Evolutionary conservation across 2,888 invertebrate species (phyloP).

Genomic region (Rotaria macrura): DNA sequence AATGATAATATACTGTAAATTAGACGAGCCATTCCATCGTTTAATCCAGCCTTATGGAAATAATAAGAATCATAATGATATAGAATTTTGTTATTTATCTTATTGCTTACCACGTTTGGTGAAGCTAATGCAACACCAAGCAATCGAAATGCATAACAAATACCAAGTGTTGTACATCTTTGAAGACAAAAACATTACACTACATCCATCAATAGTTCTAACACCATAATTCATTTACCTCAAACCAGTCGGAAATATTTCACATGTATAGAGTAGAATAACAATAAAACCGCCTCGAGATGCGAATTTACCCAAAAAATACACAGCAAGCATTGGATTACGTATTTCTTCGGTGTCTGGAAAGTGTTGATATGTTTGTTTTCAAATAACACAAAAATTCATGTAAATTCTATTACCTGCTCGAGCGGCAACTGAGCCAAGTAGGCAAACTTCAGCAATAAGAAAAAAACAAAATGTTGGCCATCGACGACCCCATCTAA

Average conservation of each 20-base stretch:
- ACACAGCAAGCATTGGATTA: constrained; percentile 19
- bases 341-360: neutral
- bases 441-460: constrained; percentile 31
- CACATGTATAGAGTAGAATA: constrained; percentile 30
- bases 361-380: neutral
- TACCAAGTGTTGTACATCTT: constrained; percentile 29
- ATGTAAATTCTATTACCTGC: neutral
- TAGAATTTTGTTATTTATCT: neutral
- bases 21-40: neutral
- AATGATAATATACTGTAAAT: constrained; percentile 27
- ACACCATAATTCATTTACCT: neutral
- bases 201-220: neutral
- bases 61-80: neutral
- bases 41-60: neutral
- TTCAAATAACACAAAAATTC: neutral
- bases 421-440: constrained; percentile 19
- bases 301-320: constrained; percentile 31
- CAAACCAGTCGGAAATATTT: constrained; percentile 33
- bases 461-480: constrained; percentile 31
- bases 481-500: constrained; percentile 32
- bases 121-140: constrained; percentile 26
- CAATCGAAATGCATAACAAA: constrained; percentile 24
- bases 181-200: neutral
- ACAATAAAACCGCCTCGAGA: constrained; percentile 23
- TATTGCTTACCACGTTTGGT: neutral